phyloP scores from a whole-genome alignment of 1,140 invertebrate genomes.

The Eurosta solidaginis region DNA sequence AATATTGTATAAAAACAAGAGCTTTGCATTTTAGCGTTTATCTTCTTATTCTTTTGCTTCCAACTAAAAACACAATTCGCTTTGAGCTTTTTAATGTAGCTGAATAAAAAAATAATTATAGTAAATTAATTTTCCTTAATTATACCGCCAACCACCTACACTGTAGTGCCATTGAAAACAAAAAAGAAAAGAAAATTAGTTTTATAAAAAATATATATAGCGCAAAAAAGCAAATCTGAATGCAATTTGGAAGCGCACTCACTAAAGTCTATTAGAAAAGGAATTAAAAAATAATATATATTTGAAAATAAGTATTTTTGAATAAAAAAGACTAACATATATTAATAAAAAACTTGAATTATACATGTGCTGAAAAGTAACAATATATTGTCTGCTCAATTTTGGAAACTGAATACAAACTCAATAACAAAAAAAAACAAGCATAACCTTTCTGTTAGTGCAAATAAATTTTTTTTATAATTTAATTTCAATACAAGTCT shows the following conservation, averaged over 20 bases:
- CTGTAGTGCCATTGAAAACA: background rate
- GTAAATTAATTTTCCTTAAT: background rate
- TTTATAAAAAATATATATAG: background rate
- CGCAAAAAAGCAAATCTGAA: background rate
- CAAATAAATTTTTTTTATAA: too few species aligned
- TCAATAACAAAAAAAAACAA: too few species aligned
- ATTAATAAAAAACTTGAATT: too few species aligned
- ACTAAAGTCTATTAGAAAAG: constrained; percentile 10
- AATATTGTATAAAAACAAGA: background rate
- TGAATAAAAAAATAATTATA: background rate
- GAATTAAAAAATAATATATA: background rate
- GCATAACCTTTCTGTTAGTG: too few species aligned
- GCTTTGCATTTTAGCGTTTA: background rate
- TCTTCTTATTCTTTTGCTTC: constrained; percentile 8
- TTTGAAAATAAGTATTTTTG: too few species aligned
- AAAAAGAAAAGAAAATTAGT: background rate
- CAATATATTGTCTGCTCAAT: too few species aligned
- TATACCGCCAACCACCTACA: constrained; percentile 3
- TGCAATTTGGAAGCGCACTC: background rate
- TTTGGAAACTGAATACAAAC: too few species aligned
- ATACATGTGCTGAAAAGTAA: too few species aligned
- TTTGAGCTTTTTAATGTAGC: background rate
- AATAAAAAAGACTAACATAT: too few species aligned
- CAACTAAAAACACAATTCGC: background rate
- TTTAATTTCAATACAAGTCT: too few species aligned